Percentiles rank a stretch among this genome's conserved stretches.
These are phyloP conservation scores for Rhabdomys pumilio DNA, from an alignment of 2,797 vertebrate species.

Conservation along the genomic window DNA sequence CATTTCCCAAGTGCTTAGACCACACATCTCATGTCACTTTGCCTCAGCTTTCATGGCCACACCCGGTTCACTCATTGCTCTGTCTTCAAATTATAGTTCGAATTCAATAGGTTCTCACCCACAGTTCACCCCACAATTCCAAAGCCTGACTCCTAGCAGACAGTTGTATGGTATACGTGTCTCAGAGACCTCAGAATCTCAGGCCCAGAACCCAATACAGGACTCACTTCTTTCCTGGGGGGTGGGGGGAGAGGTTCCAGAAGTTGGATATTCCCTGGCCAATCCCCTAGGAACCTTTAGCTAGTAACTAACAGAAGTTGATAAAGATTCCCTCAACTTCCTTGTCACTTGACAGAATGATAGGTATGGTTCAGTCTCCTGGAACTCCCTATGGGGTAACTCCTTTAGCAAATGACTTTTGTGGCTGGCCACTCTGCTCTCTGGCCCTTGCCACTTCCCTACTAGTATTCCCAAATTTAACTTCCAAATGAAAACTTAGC, in stretches of 20 bases:
- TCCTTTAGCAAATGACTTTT: fast-evolving
- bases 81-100: not conserved
- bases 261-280: too few relatives aligned
- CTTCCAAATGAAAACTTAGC: not conserved
- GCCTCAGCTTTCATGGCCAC: not conserved
- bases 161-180: too few relatives aligned
- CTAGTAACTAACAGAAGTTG: not conserved
- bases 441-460: not conserved
- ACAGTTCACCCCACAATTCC: not conserved
- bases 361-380: not conserved
- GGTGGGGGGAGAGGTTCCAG: too few relatives aligned
- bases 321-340: not conserved
- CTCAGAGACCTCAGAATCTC: not conserved
- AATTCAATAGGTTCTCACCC: not conserved
- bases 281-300: not conserved
- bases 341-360: not conserved
- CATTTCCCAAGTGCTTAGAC: not conserved
- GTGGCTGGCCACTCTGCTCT: too few relatives aligned
- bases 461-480: not conserved
- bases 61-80: not conserved
- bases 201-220: too few relatives aligned
- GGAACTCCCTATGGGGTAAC: fast-evolving
- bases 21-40: not conserved
- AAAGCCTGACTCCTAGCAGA: not conserved
- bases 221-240: not conserved